Base-by-base conservation (phyloP, 2,113 vertebrate species). In the Barbus barbus region DNA sequence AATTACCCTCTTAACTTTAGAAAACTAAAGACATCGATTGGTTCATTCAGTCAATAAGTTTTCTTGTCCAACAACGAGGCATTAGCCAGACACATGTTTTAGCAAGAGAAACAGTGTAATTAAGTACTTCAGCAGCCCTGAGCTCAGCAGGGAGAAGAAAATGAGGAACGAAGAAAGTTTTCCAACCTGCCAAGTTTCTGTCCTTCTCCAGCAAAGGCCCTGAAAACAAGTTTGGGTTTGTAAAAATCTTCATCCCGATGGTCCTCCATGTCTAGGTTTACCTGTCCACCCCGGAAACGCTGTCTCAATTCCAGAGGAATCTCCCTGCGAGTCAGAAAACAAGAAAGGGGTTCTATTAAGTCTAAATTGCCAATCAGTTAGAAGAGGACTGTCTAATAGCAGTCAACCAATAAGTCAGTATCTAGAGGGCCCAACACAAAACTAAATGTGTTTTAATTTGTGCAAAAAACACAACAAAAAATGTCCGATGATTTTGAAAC, bases 221-320 rank as follows among this genome's bases (percentile, higher is more conserved):
- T 97, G 90, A 99, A 99, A 85, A 93, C 88, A 38, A 86, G 0
- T 89, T 94, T 98, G 51, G 97, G 94, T 88, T 96, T 98, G 88
- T 90, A 84, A 8, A 97, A 99, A 56, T 99, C 98, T 89, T 99
- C 97, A 0, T 99, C 98, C 1, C 98, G 93, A 91, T 99, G 98
- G 93, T 99, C 98, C 87, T 99, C 97, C 97, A 99, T 98, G 86
- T 99, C 98, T 87, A 99, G 91, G 88, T 98, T 99, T 72, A 99
- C 98, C 83, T 99, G 98, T 0, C 97, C 98, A 0, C 98, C 97
- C 0, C 96, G 95, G 0, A 97, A 95, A 75, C 97, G 92, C 92
- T 98, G 95, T 88, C 97, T 95, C 74, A 99, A 90, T 92, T 99
- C 98, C 11, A 96, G 94, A 0, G 98, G 98, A 74, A 99, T 98